A percentile compares a stretch with the other conserved stretches of the same genome.
Conservation (phyloP, 2,888 invertebrate genomes). For the Luperina nickerlii region DNA sequence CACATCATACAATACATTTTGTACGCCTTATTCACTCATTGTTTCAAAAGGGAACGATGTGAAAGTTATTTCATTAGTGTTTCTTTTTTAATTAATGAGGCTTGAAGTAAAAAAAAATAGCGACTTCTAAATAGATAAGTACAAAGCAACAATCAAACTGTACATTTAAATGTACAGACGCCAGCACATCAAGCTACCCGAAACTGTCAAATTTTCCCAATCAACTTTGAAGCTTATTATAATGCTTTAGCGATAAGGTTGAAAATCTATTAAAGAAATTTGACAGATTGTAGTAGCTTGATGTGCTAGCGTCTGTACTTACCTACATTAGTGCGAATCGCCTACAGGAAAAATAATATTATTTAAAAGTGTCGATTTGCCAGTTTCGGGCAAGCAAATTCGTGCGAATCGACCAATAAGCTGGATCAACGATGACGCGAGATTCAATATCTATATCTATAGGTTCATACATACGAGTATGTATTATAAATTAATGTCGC, state of each 20-base stretch:
- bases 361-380: background rate
- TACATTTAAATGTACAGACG: background rate
- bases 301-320: too few relatives aligned
- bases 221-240: too few relatives aligned
- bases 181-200: too few relatives aligned
- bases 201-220: too few relatives aligned
- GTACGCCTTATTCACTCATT: conserved; percentile 36
- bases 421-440: background rate
- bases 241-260: too few relatives aligned
- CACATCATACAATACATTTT: conserved; percentile 22
- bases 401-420: too few relatives aligned
- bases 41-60: conserved; percentile 27
- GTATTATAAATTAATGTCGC: background rate
- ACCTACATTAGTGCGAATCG: background rate
- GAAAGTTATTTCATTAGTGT: conserved; percentile 40
- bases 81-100: conserved; percentile 24
- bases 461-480: too few relatives aligned
- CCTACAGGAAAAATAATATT: background rate
- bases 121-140: background rate
- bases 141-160: background rate
- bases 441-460: background rate
- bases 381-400: too few relatives aligned
- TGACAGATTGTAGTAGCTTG: too few relatives aligned
- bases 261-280: too few relatives aligned
- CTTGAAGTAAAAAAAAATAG: background rate